Conservation (phyloP, 2,797 vertebrate species). For the Crax fasciolata region DNA sequence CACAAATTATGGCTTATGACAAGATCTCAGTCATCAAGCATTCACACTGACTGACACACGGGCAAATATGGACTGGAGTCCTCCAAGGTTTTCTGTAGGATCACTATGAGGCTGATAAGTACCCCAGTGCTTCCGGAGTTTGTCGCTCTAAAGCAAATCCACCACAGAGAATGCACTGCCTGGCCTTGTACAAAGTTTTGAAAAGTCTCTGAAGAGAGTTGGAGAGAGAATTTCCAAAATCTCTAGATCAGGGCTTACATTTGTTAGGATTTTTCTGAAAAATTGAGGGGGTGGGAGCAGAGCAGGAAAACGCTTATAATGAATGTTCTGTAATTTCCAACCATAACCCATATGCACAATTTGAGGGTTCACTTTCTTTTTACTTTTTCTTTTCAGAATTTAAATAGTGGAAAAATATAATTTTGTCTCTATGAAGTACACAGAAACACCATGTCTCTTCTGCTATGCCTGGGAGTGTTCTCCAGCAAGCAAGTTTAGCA, state of each 20-base stretch:
- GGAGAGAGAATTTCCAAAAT: neutral
- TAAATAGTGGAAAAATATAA: neutral
- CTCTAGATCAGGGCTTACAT: neutral
- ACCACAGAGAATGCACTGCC: neutral
- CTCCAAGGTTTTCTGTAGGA: neutral
- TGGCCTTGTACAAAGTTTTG: neutral
- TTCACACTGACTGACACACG: neutral
- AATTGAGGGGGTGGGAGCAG: neutral
- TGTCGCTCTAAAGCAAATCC: neutral
- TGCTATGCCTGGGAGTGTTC: neutral
- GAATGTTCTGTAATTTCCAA: neutral
- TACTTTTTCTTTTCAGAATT: neutral
- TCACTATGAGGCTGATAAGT: neutral
- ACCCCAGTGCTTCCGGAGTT: neutral
- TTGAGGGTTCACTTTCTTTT: accelerated
- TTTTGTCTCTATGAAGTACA: neutral
- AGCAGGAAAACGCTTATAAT: neutral
- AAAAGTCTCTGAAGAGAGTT: neutral
- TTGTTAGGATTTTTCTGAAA: neutral
- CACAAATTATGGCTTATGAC: neutral
- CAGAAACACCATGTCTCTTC: accelerated
- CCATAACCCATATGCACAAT: neutral
- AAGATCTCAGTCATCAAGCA: neutral
- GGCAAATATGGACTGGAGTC: neutral
- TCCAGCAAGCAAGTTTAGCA: neutral